Percentiles rank a stretch among this genome's conserved stretches.
These are phyloP conservation scores for Asbolus verrucosus DNA, from an alignment of 1,140 invertebrate genomes.

Conservation along the genomic window DNA sequence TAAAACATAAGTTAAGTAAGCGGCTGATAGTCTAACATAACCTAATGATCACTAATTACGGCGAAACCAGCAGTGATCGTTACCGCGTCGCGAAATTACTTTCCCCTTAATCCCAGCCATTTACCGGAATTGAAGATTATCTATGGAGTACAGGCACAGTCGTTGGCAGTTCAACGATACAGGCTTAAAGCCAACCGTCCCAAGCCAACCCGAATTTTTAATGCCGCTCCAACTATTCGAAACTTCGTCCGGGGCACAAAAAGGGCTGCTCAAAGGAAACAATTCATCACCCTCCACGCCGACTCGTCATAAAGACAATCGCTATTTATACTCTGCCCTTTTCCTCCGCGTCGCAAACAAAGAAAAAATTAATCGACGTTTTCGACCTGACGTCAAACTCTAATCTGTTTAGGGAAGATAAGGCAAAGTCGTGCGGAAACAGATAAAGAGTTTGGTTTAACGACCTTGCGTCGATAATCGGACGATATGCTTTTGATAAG, in stretches of 20 bases:
- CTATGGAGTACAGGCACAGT: conserved; percentile 8
- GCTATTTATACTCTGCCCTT: conserved; percentile 31
- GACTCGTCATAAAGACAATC: conserved; percentile 28
- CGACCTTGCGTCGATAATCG: conserved; percentile 34
- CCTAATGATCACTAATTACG: conserved; percentile 60
- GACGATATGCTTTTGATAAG: conserved; percentile 36
- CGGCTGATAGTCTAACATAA: conserved; percentile 55
- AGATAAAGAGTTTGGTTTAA: conserved; percentile 35
- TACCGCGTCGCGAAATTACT: conserved; percentile 54
- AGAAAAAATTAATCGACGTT: conserved; percentile 33
- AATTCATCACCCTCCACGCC: conserved; percentile 29
- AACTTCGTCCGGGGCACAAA: conserved; percentile 1
- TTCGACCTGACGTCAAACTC: conserved; percentile 16
- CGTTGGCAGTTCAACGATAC: conserved; percentile 1
- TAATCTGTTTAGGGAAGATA: conserved; percentile 35
- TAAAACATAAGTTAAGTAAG: conserved; percentile 59
- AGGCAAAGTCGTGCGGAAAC: conserved; percentile 22
- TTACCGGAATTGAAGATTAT: conserved; percentile 52
- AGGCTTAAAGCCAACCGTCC: neutral
- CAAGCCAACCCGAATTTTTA: conserved; percentile 17
- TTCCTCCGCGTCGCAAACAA: conserved; percentile 24
- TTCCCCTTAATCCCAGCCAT: conserved; percentile 50
- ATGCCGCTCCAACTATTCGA: conserved; percentile 4
- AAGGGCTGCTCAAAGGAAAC: conserved; percentile 30
- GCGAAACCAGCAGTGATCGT: conserved; percentile 51